These are phyloP conservation scores for Sesamia inferens DNA, from an alignment of 2,888 invertebrate species.

Conservation along the genomic window DNA sequence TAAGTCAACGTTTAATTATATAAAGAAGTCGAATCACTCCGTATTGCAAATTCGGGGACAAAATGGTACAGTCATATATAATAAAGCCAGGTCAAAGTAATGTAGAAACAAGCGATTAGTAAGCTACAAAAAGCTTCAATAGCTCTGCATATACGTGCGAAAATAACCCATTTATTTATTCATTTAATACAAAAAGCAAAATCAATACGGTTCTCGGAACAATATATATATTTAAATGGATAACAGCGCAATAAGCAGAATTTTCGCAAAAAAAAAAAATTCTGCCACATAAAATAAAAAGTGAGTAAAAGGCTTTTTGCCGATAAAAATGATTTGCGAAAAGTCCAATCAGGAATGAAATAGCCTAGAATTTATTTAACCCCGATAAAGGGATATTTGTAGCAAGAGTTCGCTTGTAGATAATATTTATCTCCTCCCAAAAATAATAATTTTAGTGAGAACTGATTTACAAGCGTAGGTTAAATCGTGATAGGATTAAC, in stretches of 20 bases:
- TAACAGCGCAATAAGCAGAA: constrained; percentile 22
- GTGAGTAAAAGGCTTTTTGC: background rate
- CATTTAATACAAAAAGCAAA: constrained; percentile 27
- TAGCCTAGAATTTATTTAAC: background rate
- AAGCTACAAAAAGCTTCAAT: constrained; percentile 7
- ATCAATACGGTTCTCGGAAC: background rate
- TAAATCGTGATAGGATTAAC: background rate
- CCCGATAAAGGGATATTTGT: background rate
- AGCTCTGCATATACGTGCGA: constrained; percentile 1
- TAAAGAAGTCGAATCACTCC: too few relatives aligned
- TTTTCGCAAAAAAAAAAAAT: constrained; percentile 13
- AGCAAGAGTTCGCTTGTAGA: background rate
- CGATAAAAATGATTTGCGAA: constrained; percentile 33
- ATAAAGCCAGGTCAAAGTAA: constrained; percentile 17
- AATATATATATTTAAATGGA: constrained; percentile 1
- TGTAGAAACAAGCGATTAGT: background rate
- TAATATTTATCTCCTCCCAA: too few relatives aligned
- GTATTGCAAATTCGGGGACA: too few relatives aligned
- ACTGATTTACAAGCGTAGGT: too few relatives aligned
- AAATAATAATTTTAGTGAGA: background rate
- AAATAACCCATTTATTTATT: constrained; percentile 33
- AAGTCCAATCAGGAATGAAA: background rate
- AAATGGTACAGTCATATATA: background rate
- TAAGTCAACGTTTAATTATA: too few relatives aligned
- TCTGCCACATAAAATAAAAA: constrained; percentile 2